A percentile compares a stretch with the other conserved stretches of the same genome.
Conservation (phyloP, 2,888 invertebrate species). For the Nemotelus pantherinus region DNA sequence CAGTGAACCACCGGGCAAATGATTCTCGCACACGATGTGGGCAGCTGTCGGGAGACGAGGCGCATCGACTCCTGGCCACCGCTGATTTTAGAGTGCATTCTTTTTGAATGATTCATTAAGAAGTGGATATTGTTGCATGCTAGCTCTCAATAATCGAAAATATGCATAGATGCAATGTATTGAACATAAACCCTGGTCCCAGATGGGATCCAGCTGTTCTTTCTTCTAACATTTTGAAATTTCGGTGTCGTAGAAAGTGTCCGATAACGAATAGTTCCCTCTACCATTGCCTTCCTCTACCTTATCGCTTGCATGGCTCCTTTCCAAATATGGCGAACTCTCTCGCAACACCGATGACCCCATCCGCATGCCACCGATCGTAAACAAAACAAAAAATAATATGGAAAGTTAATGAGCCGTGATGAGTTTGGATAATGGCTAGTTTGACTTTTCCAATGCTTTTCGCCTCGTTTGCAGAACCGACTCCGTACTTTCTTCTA, state of each 20-base stretch:
- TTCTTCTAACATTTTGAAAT: too few relatives aligned
- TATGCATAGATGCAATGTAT: too few relatives aligned
- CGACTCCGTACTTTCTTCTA: not conserved
- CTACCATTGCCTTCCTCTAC: too few relatives aligned
- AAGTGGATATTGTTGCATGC: not conserved
- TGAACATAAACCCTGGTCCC: too few relatives aligned
- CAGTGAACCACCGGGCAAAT: not conserved
- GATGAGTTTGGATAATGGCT: conserved; percentile 22
- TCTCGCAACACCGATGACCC: not conserved
- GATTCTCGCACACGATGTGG: not conserved
- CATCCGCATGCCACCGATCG: not conserved
- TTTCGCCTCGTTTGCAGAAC: conserved; percentile 7
- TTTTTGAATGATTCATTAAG: conserved; percentile 33
- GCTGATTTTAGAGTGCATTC: conserved; percentile 39
- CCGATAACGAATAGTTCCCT: too few relatives aligned
- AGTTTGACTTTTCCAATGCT: not conserved
- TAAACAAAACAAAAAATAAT: conserved; percentile 34
- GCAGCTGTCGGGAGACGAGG: not conserved
- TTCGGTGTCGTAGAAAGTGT: too few relatives aligned
- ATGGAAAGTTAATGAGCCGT: conserved; percentile 33
- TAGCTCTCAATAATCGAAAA: not conserved
- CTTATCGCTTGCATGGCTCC: too few relatives aligned
- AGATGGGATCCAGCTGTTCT: too few relatives aligned
- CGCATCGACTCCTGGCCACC: not conserved
- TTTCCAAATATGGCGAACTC: too few relatives aligned